Conservation (phyloP, 2,888 invertebrate species). For the Drosophila kambysellisi region DNA sequence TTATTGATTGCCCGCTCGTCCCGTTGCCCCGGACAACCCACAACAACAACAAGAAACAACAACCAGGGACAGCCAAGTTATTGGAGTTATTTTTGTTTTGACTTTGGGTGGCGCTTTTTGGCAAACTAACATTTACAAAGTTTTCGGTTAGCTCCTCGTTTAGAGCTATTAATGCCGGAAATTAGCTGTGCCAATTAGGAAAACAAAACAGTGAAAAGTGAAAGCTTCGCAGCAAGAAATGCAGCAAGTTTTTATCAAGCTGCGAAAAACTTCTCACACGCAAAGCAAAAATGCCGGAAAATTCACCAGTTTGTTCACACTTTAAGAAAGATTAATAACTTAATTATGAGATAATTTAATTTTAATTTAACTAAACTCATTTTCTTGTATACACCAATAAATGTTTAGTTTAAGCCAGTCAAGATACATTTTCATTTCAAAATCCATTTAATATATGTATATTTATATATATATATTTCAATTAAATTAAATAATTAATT, state of each 20-base stretch:
- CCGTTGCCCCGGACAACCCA: slow-evolving; percentile 63
- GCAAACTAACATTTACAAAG: slow-evolving; percentile 24
- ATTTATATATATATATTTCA: slow-evolving; percentile 21
- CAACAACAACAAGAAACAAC: neutral
- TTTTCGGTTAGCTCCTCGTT: slow-evolving; percentile 20
- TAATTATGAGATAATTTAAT: neutral
- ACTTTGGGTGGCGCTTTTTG: slow-evolving; percentile 37
- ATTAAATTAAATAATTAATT: slow-evolving; percentile 37
- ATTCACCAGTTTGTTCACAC: neutral
- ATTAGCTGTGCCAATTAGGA: slow-evolving; percentile 61
- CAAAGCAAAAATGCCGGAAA: neutral
- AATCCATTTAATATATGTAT: slow-evolving; percentile 12
- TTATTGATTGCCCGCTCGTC: slow-evolving; percentile 60
- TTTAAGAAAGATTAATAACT: neutral
- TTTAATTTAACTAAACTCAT: neutral
- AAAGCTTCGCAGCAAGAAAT: slow-evolving; percentile 24
- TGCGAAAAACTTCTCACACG: slow-evolving; percentile 26
- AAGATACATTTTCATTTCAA: neutral
- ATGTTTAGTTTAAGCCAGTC: neutral
- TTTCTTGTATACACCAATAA: neutral
- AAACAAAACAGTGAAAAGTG: slow-evolving; percentile 31
- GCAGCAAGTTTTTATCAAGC: slow-evolving; percentile 19
- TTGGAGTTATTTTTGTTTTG: slow-evolving; percentile 52
- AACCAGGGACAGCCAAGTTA: slow-evolving; percentile 1
- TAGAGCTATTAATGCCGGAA: slow-evolving; percentile 57